A percentile compares a stretch with the other conserved stretches of the same genome.
These are phyloP conservation scores for Tadarida brasiliensis DNA, from an alignment of 2,797 vertebrate genomes.

Conservation along the genomic window DNA sequence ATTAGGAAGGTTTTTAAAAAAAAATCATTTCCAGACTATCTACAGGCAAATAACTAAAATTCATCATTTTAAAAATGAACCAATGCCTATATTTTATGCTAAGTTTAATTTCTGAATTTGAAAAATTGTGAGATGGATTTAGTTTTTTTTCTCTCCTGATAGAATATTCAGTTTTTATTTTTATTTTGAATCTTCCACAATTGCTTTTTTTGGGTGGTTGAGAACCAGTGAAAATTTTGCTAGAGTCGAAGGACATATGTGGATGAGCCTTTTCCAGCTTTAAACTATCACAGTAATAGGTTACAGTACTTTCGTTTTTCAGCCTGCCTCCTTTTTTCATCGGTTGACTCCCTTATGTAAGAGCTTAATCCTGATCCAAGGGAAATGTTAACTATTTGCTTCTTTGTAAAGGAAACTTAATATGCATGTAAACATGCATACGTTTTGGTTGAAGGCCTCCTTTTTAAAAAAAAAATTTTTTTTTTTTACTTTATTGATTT, in stretches of 20 bases:
- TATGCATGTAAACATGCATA: background rate
- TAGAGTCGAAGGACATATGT: background rate
- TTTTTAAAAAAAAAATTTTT: background rate
- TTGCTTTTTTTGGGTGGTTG: background rate
- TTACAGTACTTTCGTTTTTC: background rate
- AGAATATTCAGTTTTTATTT: background rate
- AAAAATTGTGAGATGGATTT: background rate
- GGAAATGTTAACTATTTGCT: background rate
- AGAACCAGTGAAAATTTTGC: background rate
- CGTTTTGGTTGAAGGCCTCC: background rate
- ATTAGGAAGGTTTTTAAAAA: background rate
- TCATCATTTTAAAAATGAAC: background rate
- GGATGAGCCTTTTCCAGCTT: background rate
- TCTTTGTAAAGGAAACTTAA: background rate
- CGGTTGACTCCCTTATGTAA: background rate
- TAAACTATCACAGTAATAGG: background rate
- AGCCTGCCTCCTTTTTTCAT: background rate
- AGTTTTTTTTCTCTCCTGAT: background rate
- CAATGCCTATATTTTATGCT: background rate
- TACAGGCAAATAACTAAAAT: background rate
- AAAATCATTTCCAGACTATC: slow-evolving; percentile 7
- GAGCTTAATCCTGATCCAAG: background rate
- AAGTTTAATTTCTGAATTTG: slow-evolving; percentile 32
- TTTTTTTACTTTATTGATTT: no score
- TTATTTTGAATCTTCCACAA: background rate